These are phyloP conservation scores for Calcarius lapponicus DNA, from an alignment of 2,797 vertebrate genomes.

Conservation along the genomic window DNA sequence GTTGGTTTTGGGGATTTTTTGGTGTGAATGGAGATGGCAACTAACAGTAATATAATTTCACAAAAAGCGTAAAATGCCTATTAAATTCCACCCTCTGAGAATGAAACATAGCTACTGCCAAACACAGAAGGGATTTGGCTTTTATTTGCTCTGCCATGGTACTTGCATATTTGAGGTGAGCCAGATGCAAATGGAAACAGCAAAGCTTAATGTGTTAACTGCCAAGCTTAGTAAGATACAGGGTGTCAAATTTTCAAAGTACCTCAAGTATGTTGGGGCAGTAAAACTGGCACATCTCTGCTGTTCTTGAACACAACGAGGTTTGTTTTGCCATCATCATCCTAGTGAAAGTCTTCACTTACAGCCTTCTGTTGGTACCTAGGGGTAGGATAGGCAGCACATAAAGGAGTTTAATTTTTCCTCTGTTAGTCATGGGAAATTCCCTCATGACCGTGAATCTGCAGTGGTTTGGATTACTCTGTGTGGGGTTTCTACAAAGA, in stretches of 20 bases:
- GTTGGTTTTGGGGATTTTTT: background rate
- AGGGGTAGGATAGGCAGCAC: background rate
- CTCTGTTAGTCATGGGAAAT: background rate
- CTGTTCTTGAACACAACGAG: background rate
- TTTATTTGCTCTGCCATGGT: background rate
- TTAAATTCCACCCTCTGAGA: background rate
- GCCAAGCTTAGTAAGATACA: background rate
- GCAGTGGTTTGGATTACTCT: background rate
- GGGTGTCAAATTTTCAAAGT: background rate
- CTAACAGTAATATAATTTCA: background rate
- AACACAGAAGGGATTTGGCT: background rate
- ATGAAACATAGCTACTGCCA: background rate
- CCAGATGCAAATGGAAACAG: background rate
- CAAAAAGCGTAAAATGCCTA: background rate
- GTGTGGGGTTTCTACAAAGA: background rate
- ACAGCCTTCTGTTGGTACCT: background rate
- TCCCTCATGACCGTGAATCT: background rate
- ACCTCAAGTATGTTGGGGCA: background rate
- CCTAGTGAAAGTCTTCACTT: background rate
- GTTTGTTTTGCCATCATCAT: background rate
- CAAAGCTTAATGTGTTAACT: background rate
- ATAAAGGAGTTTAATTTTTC: background rate
- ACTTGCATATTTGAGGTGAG: conserved; percentile 12
- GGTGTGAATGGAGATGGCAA: background rate
- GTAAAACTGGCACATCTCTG: background rate